Evolutionary conservation across 2,113 vertebrate species (phyloP), one percentile per base, ranked within the genome.

Genomic region (Amblyornis subalaris): DNA sequence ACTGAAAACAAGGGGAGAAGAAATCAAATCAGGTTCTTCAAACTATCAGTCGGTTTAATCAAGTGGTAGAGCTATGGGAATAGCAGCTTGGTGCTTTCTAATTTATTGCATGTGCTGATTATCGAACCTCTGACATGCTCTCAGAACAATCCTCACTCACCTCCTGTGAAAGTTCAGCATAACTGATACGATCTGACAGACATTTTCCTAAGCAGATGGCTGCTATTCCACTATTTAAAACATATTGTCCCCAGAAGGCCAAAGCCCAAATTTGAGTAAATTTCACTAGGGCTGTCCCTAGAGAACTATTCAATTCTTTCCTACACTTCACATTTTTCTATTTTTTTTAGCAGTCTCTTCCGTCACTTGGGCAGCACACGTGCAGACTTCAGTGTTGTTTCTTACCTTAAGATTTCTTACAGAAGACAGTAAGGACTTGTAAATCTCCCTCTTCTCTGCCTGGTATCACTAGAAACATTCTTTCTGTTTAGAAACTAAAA

Each of bases 1-100:
- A 93, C 99, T 99, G 85, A 44, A 96, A 94, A 89, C 2, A 61
- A 69, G 33, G 19, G 9, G 12, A 77, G 31, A 72, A 73, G 62
- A 53, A 96, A 51, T 47, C 42, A 73, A 62, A 66, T n/a, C 48
- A 82, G 20, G 9, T 62, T 78, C 53, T 92, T 86, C 76, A 88
- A 66, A 78, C 20, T 78, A 81, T 57, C 36, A 35, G 74, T 73
- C 1, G 0, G 33, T 78, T 88, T 86, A 54, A 83, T n/a, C 6
- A 4, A 69, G 42, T 14, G 50, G 22, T 44, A 61, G 26, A 82
- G 66, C 50, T 51, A 31, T 40, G 42, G 65, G 81, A 92, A 89
- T 18, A 85, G 29, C 47, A 65, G 88, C 35, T 88, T 87, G 50
- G n/a, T 76, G 75, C 47, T 75, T 72, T 79, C 64, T 82, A 93